phyloP scores from a whole-genome alignment of 2,888 invertebrate genomes.

The Aricia artaxerxes region DNA sequence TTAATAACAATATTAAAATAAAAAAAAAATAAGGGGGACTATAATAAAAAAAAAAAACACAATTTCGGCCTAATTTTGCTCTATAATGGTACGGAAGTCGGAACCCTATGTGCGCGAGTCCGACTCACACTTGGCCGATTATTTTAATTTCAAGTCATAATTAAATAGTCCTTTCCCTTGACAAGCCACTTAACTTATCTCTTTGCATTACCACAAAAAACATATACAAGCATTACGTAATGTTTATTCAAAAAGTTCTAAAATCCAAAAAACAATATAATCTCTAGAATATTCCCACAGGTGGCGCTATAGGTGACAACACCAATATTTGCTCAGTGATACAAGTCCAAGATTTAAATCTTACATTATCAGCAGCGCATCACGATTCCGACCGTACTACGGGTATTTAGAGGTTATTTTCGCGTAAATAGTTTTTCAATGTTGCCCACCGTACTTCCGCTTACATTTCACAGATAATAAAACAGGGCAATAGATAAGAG shows the following conservation, averaged over 20 bases:
- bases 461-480: slow-evolving; percentile 60
- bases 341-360: slow-evolving; percentile 33
- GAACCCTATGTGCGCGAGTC: too few species aligned
- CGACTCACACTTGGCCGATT: too few species aligned
- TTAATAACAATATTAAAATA: too few species aligned
- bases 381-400: background rate
- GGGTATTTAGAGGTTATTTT: slow-evolving; percentile 2
- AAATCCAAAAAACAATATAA: slow-evolving; percentile 5
- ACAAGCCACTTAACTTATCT: background rate
- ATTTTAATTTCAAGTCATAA: background rate
- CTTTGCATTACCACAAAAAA: background rate
- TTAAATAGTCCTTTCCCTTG: background rate
- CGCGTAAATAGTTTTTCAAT: background rate
- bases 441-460: slow-evolving; percentile 50
- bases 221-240: background rate
- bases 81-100: too few species aligned
- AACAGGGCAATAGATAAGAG: slow-evolving; percentile 58
- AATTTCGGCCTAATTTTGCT: too few species aligned
- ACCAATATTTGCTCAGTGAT: slow-evolving; percentile 34
- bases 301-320: slow-evolving; percentile 28
- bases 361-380: slow-evolving; percentile 26
- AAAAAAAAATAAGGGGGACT: too few species aligned
- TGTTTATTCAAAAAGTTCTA: background rate
- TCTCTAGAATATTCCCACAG: slow-evolving; percentile 26
- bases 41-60: too few species aligned